phyloP scores from a whole-genome alignment of 2,797 vertebrate genomes.

The Crenuchus spilurus region DNA sequence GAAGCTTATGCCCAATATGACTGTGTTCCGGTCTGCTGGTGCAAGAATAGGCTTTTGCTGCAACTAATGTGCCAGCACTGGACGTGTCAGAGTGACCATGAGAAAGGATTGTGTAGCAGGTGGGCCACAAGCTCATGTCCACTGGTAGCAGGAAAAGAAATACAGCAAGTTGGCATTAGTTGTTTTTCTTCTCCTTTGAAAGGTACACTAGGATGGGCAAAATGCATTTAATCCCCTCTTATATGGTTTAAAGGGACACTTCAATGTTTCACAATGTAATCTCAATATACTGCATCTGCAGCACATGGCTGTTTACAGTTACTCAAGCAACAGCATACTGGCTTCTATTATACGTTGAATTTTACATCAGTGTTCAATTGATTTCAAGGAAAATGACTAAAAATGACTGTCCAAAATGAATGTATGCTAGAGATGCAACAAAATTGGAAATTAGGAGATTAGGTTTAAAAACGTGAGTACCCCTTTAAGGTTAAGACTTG shows the following conservation, averaged over 20 bases:
- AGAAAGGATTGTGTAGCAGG: conserved; percentile 41
- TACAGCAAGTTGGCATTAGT: not conserved
- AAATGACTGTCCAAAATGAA: not conserved
- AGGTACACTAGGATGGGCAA: not conserved
- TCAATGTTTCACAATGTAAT: not conserved
- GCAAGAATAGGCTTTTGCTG: conserved; percentile 30
- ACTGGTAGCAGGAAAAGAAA: conserved; percentile 6
- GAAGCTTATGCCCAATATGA: conserved; percentile 29
- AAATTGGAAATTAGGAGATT: too few species aligned
- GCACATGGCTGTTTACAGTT: too few species aligned
- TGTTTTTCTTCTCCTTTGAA: not conserved
- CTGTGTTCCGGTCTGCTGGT: conserved; percentile 22
- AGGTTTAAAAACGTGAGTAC: not conserved
- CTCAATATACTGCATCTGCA: not conserved
- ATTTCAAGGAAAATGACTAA: too few species aligned
- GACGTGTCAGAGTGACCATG: conserved; percentile 42
- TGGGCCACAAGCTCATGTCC: not conserved
- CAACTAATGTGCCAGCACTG: conserved; percentile 42
- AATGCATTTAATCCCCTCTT: not conserved
- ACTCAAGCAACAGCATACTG: too few species aligned
- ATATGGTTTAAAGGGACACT: not conserved
- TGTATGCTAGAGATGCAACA: not conserved
- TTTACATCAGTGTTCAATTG: too few species aligned
- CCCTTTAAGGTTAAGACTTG: not conserved
- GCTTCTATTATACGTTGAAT: too few species aligned